Base-by-base conservation (phyloP, 2,113 vertebrate species). In the Scomber scombrus region DNA sequence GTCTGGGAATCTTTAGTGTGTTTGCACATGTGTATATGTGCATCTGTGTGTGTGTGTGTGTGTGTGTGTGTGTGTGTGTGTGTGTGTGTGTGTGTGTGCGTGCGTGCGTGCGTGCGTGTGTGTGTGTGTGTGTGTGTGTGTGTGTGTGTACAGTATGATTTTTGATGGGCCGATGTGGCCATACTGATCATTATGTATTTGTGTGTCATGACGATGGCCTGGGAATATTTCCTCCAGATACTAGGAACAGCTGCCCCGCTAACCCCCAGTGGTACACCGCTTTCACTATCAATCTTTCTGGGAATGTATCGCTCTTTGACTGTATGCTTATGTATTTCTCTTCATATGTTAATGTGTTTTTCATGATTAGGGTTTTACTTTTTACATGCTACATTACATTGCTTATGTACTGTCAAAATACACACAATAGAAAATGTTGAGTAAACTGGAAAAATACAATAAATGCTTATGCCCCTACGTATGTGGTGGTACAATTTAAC, bases 181-280 rank as follows among this genome's bases (percentile, higher is more conserved):
- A 80, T 77, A 84, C 67, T 70, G 71, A 88, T 92, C 70, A 87
- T 88, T 85, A 82, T 89, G 77, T 77, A 84, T 86, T 84, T 80
- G 75, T 60, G 85, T 84, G 78, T 87, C 55, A 81, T 84, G 82
- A 68, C 51, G 50, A 68, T 51, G 26, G 71, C 86, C 57, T 88
- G 88, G 86, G 88, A 91, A 89, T 81, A 75, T 88, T 86, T 87
- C 65, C 76, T 85, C 34, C 81, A 78, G 68, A 87, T 83, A 83
- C 64, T 12, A 54, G 71, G 50, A 85, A 26, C 89, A 88, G 87
- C 87, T 91, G 85, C 67, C 68, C 58, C 11, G 56, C 68, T 85
- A 79, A 72, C 84, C 85, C 71, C 34, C 19, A 8, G 56, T 66
- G 77, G 81, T 89, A 49, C 60, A 83, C 84, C 87, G 34, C 85